Conservation (phyloP, 23 tunicate species). For the Phallusia fumigata region DNA sequence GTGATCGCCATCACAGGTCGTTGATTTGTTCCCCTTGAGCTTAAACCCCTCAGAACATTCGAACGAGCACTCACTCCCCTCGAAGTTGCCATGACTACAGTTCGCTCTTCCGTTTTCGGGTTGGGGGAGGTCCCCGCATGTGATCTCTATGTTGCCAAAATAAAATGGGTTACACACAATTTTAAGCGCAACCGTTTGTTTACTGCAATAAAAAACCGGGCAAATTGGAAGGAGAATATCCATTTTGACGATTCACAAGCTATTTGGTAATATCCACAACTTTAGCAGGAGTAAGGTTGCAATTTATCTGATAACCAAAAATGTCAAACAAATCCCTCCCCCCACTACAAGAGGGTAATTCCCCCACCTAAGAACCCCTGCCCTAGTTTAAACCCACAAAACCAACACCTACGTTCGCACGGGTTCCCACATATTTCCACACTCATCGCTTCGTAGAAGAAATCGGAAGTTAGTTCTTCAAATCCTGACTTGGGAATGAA, state of each 20-base stretch:
- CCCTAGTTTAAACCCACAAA: too few relatives aligned
- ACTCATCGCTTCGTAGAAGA: neutral
- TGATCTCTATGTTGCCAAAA: neutral
- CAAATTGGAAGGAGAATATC: too few relatives aligned
- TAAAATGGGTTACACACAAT: too few relatives aligned
- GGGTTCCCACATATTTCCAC: constrained; percentile 9
- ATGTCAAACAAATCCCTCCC: too few relatives aligned
- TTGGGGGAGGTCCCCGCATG: neutral
- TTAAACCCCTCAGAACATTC: neutral
- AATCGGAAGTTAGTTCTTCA: neutral
- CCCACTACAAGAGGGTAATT: too few relatives aligned
- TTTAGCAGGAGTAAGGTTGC: too few relatives aligned
- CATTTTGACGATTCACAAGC: too few relatives aligned
- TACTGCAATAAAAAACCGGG: neutral
- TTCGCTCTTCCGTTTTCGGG: neutral
- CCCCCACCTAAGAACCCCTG: too few relatives aligned
- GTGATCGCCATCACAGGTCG: constrained; percentile 15
- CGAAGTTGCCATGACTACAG: constrained; percentile 1
- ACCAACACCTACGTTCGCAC: constrained; percentile 7
- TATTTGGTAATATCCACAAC: too few relatives aligned
- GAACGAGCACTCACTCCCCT: constrained; percentile 1
- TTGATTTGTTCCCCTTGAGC: neutral
- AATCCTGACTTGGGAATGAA: neutral
- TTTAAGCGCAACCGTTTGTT: neutral
- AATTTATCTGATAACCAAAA: too few relatives aligned